These are phyloP conservation scores for Cryptophagus acutangulus DNA, from an alignment of 2,888 invertebrate genomes.

Conservation along the genomic window DNA sequence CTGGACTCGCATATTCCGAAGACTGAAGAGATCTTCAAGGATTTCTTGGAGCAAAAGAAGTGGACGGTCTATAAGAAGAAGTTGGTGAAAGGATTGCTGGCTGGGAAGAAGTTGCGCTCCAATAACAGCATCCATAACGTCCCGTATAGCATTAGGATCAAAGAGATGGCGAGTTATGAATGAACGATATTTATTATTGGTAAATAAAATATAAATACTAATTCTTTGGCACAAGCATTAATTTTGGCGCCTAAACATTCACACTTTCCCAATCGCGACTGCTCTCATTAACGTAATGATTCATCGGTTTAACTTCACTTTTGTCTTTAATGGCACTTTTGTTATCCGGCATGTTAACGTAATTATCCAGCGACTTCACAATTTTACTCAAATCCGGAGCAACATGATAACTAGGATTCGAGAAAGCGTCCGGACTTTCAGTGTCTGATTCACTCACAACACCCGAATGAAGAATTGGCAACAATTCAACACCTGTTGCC, in stretches of 20 bases:
- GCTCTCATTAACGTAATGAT: slow-evolving; percentile 40
- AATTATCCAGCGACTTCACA: slow-evolving; percentile 48
- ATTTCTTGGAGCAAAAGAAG: slow-evolving; percentile 51
- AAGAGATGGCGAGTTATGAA: slow-evolving; percentile 47
- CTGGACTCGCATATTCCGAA: slow-evolving; percentile 57
- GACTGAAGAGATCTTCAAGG: slow-evolving; percentile 54
- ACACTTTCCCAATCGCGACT: slow-evolving; percentile 39
- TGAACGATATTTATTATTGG: background rate
- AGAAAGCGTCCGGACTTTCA: slow-evolving; percentile 37
- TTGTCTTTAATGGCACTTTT: slow-evolving; percentile 43
- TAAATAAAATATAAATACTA: background rate
- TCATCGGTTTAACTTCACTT: slow-evolving; percentile 10
- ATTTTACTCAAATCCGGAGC: slow-evolving; percentile 28
- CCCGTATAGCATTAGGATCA: slow-evolving; percentile 60
- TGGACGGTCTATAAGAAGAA: slow-evolving; percentile 55
- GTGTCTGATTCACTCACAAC: slow-evolving; percentile 42
- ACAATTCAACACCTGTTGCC: slow-evolving; percentile 46
- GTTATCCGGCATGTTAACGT: slow-evolving; percentile 53
- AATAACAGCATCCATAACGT: slow-evolving; percentile 59
- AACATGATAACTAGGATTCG: slow-evolving; percentile 44
- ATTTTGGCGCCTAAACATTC: slow-evolving; percentile 14
- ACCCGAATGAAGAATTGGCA: slow-evolving; percentile 55
- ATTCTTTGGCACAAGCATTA: slow-evolving; percentile 1
- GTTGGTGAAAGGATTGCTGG: slow-evolving; percentile 51
- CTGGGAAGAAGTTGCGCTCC: slow-evolving; percentile 51